Base-by-base conservation (phyloP, 2,113 vertebrate genomes). In the Elachura formosa region DNA sequence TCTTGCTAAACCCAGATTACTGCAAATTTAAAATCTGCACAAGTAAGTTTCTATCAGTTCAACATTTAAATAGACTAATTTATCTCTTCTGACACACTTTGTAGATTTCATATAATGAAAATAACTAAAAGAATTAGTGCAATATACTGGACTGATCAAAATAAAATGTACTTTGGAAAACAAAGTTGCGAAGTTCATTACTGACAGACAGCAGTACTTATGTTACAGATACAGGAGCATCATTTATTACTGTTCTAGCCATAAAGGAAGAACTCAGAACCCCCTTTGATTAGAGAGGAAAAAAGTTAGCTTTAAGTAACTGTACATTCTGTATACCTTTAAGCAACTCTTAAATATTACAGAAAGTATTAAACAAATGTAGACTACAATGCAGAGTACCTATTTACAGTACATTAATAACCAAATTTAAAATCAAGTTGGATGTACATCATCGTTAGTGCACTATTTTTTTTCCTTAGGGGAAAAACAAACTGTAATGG, bases 381-480 rank as follows among this genome's bases (percentile, higher is more conserved):
- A 98, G 98, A 98, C 98, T 98, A 99, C 98, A 99, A 98, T 98
- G 98, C 98, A 98, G 96, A 96, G 99, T 98, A 99, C 98, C 98
- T 99, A 99, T 99, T 99, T 99, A 99, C 99, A 99, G 98, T 98
- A 99, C 98, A 99, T 98, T 95, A 98, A 97, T 96, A 98, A 58
- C 84, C 67, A 97, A 98, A 98, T 98, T 98, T 96, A 97, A 98
- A 97, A 96, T 97, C 97, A 98, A 97, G 96, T 97, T 97, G 95
- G 97, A 97, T 98, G 97, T 97, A 97, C 98, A 96, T 98, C 96
- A 98, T 98, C 8, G 81, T 98, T 98, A 98, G 98, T 98, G 97
- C 97, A 97, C 92, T 96, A 85, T 56, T 91, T 94, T 93, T 78
- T 78, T 94, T 97, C 86, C 93, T 92, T 97, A 96, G 91, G 96